Evolutionary conservation across 2,797 vertebrate species (phyloP), one percentile per base, ranked within the genome.

Genomic region (Brachymystax lenok): DNA sequence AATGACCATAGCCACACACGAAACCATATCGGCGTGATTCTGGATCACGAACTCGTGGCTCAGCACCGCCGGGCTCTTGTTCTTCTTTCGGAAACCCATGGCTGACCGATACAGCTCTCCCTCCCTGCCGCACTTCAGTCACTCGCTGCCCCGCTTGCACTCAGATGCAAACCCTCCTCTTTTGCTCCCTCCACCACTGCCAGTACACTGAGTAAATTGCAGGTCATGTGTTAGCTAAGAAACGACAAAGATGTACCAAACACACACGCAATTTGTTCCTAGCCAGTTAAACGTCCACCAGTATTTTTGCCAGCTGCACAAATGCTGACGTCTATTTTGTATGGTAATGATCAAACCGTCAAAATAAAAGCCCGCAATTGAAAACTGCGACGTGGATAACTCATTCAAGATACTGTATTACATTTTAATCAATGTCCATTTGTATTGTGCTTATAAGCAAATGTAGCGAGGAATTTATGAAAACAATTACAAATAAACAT

Each of bases 1-100:
- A 80, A 95, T 84, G 66, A 91, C 73, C 93, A 94, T 90, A 69
- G 91, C 93, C 87, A 95, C 73, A 81, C 89, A 91, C 70, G 87
- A 94, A 21, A 93, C 93, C 85, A 93, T 90, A 35, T 95, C 94
- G 30, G 90, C 91, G 78, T 94, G 92, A 82, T 95, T 95, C 91
- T 95, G 94, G 92, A 94, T 93, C 83, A 95, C 81, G 87, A 96
- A 95, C 90, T 96, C 94, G 69, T 93, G 93, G 91, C 95, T 96
- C 78, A 95, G 87, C 85, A 95, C 92, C 63, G 91, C 88, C 1
- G 90, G 92, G 78, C 92, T 95, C 91, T 91, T 95, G 89, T 85
- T 93, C 89, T 95, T 95, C 91, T 95, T 95, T 72, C 93, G 90
- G 88, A 95, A 90, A 56, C 94, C 91, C 95, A 95, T 94, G n/a